A percentile compares a stretch with the other conserved stretches of the same genome.
Conservation (phyloP, 2,113 vertebrate genomes). For the Athene cunicularia region DNA sequence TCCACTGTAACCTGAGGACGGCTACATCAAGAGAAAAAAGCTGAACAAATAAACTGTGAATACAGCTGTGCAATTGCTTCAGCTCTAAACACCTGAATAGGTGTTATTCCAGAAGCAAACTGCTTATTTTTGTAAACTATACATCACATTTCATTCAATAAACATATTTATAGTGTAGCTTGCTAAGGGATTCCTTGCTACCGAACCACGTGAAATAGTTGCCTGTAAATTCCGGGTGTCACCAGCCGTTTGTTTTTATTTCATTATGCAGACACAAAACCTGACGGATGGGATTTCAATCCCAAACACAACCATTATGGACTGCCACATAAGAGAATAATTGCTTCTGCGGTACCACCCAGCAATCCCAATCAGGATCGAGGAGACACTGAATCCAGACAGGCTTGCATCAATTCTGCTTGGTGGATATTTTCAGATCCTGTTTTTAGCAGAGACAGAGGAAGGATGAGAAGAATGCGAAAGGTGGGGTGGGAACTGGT, state of each 20-base stretch:
- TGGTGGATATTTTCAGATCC: neutral
- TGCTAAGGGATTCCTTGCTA: neutral
- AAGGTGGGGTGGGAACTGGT: neutral
- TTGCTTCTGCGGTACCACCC: neutral
- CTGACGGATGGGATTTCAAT: neutral
- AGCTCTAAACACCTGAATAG: neutral
- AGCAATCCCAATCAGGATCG: accelerated
- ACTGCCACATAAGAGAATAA: neutral
- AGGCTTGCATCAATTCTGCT: neutral
- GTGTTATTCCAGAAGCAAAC: neutral
- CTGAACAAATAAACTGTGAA: neutral
- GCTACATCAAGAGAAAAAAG: neutral
- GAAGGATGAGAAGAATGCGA: neutral
- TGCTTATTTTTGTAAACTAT: neutral
- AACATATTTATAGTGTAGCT: neutral
- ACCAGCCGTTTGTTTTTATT: neutral
- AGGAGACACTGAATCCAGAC: neutral
- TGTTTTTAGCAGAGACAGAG: neutral
- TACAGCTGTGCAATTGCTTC: neutral
- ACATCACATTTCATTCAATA: neutral
- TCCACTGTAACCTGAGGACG: neutral
- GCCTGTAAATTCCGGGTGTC: neutral
- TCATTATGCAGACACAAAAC: neutral
- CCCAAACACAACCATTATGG: neutral
- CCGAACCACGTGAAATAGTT: neutral